Evolutionary conservation across 2,113 vertebrate genomes (phyloP), one percentile per base, ranked within the genome.

Genomic region (Conger conger): DNA sequence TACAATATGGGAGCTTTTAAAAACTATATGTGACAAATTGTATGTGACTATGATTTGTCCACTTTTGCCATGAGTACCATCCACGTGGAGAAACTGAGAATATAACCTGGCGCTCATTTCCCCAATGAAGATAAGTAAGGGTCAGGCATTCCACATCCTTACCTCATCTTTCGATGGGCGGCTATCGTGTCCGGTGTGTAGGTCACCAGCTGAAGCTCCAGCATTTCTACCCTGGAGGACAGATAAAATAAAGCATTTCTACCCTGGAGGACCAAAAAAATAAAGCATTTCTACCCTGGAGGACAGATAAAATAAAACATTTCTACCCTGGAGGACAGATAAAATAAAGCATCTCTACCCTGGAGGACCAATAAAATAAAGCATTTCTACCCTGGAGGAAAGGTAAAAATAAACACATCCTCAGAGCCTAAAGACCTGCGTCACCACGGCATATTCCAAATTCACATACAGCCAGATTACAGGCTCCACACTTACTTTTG

Each of bases 101-200:
- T 27, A 18, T 63, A 27, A 27, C 57, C 18, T 4, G 18, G 23
- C 0, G 2, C 20, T 27, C 20, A 3, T 5, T 63, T 63, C 23
- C 20, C 57, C 4, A 27, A 27, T 6, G 18, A 27, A 23, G 57
- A 73, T 9, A 42, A 53, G 8, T 54, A 45, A 60, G 30, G 80
- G n/a, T 53, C 9, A 42, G 40, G 16, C 1, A n/a, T 27, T n/a
- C n/a, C 8, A n/a, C 7, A 73, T 73, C 68, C 93, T 94, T 87
- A 93, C 97, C 95, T 94, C 86, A 97, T 97, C 84, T 93, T 92
- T 83, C 89, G 93, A 82, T 97, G 96, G 83, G 95, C 93, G 73
- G 94, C 91, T 57, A 97, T 94, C 27, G 95, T 93, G 80, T 97
- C 94, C 3, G 89, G 42, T 2, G 94, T 94, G 90, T 98, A 97